phyloP scores from a whole-genome alignment of 2,113 vertebrate genomes.

The Salvelinus namaycush region DNA sequence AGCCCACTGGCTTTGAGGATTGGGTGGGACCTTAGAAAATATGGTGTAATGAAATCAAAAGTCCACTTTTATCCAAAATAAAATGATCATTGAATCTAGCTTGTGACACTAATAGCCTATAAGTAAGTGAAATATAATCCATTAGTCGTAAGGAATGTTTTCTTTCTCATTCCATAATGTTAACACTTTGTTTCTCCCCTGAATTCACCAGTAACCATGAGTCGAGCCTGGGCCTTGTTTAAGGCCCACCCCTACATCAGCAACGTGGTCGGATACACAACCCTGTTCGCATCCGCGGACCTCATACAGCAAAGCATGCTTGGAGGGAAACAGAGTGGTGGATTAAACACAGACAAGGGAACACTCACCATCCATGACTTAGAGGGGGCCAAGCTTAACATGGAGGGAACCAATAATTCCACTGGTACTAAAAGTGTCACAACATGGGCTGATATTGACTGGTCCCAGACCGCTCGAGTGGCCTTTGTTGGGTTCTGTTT shows the following conservation, averaged over 20 bases:
- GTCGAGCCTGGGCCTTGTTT: conserved; percentile 62
- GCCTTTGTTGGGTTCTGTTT: conserved; percentile 78
- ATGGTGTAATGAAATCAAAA: neutral
- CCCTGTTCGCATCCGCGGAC: conserved; percentile 78
- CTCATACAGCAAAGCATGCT: conserved; percentile 76
- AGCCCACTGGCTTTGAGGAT: neutral
- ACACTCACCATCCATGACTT: neutral
- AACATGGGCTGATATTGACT: conserved; percentile 47
- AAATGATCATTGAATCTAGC: no score
- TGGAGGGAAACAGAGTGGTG: conserved; percentile 16
- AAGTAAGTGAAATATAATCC: no score
- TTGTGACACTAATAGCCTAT: no score
- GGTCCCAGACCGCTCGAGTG: conserved; percentile 72
- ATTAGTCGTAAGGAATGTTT: no score
- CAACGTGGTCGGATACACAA: conserved; percentile 76
- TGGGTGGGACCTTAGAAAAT: neutral
- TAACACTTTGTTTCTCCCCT: neutral
- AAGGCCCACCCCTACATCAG: conserved; percentile 74
- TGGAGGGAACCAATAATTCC: conserved; percentile 2
- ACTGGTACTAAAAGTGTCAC: neutral
- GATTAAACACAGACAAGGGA: neutral
- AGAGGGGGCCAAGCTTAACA: neutral
- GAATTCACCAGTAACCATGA: conserved; percentile 54
- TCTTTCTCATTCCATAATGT: neutral
- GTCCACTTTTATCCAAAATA: no score